phyloP scores from a whole-genome alignment of 2,888 invertebrate species.

The Metopia argyrocephala region DNA sequence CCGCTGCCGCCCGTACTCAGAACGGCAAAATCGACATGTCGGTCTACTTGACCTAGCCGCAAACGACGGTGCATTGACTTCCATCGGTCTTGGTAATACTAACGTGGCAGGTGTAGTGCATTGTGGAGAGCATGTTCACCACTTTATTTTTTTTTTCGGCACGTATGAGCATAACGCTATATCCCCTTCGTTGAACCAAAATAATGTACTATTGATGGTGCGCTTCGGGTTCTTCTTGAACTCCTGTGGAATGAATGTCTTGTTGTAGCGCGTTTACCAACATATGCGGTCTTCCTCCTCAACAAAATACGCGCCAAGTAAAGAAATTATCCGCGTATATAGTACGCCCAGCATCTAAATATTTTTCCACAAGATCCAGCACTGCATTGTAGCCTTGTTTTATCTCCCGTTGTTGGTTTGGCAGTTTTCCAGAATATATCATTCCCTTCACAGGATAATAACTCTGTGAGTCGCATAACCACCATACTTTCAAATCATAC shows the following conservation, averaged over 20 bases:
- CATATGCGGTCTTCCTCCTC: constrained; percentile 7
- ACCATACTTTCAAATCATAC: not conserved
- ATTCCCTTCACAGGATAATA: not conserved
- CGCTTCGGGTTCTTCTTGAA: constrained; percentile 1
- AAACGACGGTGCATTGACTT: too few species aligned
- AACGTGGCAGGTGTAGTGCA: too few species aligned
- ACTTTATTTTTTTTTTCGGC: too few species aligned
- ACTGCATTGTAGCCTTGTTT: not conserved
- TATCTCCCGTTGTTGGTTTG: not conserved
- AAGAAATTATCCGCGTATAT: not conserved
- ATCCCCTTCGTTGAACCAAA: too few species aligned
- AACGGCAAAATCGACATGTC: too few species aligned
- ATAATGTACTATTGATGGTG: too few species aligned
- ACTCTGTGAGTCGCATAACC: not conserved
- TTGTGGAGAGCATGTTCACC: too few species aligned
- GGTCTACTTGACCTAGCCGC: too few species aligned
- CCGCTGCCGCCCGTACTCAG: too few species aligned
- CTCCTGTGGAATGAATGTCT: not conserved
- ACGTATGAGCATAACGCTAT: too few species aligned
- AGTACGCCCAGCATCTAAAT: not conserved
- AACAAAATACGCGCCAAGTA: constrained; percentile 1
- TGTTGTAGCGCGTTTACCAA: not conserved
- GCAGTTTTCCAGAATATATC: not conserved
- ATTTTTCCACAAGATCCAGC: not conserved
- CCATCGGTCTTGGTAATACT: too few species aligned